Evolutionary conservation across 2,113 vertebrate genomes (phyloP).

Genomic region (Sclerurus mexicanus): DNA sequence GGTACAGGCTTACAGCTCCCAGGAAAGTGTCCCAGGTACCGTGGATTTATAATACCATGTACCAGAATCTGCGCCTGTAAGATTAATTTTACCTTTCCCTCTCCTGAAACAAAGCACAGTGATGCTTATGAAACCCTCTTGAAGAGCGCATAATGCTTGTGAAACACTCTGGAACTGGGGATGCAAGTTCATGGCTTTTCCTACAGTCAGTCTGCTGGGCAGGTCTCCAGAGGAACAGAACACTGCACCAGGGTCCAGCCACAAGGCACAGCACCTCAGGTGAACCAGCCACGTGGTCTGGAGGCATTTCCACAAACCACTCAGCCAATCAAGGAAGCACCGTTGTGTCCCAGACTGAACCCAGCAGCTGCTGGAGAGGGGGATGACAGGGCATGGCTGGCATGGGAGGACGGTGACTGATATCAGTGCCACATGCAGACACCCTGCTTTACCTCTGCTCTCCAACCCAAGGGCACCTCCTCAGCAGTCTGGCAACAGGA

Average conservation of each 20-base stretch:
- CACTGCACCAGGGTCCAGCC: not conserved
- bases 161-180: not conserved
- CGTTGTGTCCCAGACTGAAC: not conserved
- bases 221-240: not conserved
- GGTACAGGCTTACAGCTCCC: not conserved
- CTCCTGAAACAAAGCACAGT: not conserved
- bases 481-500: not conserved
- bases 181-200: accelerated
- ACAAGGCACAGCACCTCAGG: not conserved
- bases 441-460: not conserved
- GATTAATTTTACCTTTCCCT: not conserved
- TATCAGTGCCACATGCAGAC: accelerated
- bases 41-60: accelerated
- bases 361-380: not conserved
- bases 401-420: not conserved
- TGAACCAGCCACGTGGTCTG: accelerated
- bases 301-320: not conserved
- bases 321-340: not conserved
- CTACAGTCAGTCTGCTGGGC: not conserved
- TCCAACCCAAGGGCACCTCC: not conserved
- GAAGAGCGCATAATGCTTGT: not conserved
- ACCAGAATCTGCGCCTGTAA: not conserved
- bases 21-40: not conserved
- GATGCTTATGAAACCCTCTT: not conserved
- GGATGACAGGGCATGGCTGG: accelerated